A percentile compares a stretch with the other conserved stretches of the same genome.
Conservation (phyloP, 2,888 invertebrate genomes). For the Cerceris ruficornis region DNA sequence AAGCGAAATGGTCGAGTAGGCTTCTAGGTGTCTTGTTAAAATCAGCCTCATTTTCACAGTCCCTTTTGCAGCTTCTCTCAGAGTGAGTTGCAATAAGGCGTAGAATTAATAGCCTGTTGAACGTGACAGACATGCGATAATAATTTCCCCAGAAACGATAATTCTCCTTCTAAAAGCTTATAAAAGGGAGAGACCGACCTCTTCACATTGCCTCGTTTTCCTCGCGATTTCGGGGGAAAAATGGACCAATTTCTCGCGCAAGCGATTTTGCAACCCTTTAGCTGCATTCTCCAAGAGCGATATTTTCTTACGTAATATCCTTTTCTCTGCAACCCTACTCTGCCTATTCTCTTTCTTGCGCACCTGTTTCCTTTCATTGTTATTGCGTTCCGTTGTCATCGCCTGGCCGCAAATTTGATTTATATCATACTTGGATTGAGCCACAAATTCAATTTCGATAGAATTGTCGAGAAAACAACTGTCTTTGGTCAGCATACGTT, state of each 20-base stretch:
- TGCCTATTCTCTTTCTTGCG: slow-evolving; percentile 5
- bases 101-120: slow-evolving; percentile 55
- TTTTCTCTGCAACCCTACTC: background rate
- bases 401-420: slow-evolving; percentile 35
- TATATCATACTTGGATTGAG: slow-evolving; percentile 12
- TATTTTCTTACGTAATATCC: no score
- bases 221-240: background rate
- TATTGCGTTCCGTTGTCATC: slow-evolving; percentile 22
- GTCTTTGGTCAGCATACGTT: slow-evolving; percentile 3
- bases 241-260: slow-evolving; percentile 10
- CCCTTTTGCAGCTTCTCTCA: background rate
- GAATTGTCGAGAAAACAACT: slow-evolving; percentile 19
- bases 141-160: slow-evolving; percentile 39
- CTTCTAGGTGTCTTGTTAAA: slow-evolving; percentile 40
- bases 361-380: slow-evolving; percentile 4
- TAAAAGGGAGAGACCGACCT: background rate
- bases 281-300: background rate
- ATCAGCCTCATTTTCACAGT: slow-evolving; percentile 31
- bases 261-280: background rate
- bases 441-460: slow-evolving; percentile 43
- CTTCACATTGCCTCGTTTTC: background rate
- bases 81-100: slow-evolving; percentile 33
- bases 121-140: slow-evolving; percentile 43
- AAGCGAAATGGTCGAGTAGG: slow-evolving; percentile 21
- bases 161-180: slow-evolving; percentile 15